Base-by-base conservation (phyloP, 2,113 vertebrate genomes). In the Ictidomys tridecemlineatus region DNA sequence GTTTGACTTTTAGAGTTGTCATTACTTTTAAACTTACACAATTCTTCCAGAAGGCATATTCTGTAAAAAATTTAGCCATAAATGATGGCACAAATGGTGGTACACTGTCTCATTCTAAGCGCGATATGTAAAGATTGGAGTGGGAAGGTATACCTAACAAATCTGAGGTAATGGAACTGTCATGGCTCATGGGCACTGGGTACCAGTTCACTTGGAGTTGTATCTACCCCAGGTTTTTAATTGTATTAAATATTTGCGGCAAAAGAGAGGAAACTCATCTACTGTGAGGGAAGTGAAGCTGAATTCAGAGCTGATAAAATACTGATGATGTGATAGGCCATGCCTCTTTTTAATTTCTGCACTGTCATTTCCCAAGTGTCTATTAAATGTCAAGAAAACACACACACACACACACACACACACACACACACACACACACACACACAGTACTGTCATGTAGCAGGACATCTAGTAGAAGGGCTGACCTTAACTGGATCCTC, bases 331-430 rank as follows among this genome's bases (percentile, higher is more conserved):
- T 79, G 1, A 14, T 7, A 58, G 39, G 34, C 77, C 26, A 53
- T 74, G 28, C 4, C 5, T 63, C 56, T 53, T 65, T 91, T 78
- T 11, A n/a, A 11, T 85, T 26, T 88, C 6, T 58, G 34, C 4
- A 16, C 0, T 74, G 30, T 63, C 48, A 78, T 82, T 76, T 96
- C 20, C 32, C 8, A 0, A 42, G 18, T 30, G 58, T 5, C 30
- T 88, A n/a, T 11, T 80, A 85, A 77, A 83, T 90, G 74, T 32
- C 93, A 93, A 82, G 30, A 56, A 79, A 51, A 90, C 37, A 2
- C 13, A 34, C 37, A 88, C 61, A 48, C 45, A 45, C 42, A 42
- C 42, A 18, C 39, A 90, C 37, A 2, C 13, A 34, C 37, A 88
- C 61, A 48, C 42, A 45, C 42, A 45, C 45, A 90, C 37, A 2